These are phyloP conservation scores for Lontra canadensis DNA, from an alignment of 2,113 vertebrate genomes.

Conservation along the genomic window DNA sequence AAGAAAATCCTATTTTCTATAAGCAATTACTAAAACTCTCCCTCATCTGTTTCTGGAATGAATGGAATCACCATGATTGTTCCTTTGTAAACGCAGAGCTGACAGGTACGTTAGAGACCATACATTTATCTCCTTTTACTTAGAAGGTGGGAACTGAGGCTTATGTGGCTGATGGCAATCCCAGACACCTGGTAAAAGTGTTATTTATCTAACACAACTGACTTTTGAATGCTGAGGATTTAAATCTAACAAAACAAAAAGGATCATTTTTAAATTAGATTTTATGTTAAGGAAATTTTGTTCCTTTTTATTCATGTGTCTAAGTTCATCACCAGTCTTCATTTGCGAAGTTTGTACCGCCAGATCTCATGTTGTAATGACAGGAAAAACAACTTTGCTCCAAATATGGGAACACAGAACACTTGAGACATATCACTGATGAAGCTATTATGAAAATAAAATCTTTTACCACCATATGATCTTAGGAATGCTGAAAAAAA, in stretches of 20 bases:
- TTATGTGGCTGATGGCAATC: accelerated
- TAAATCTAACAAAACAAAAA: background rate
- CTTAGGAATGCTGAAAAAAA: background rate
- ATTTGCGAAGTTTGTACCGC: background rate
- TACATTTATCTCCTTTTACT: background rate
- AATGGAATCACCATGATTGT: background rate
- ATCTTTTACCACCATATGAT: background rate
- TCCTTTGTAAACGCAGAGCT: background rate
- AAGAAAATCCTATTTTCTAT: too few species aligned
- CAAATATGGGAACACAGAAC: background rate
- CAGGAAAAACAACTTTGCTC: background rate
- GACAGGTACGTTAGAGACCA: background rate
- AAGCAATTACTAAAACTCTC: too few species aligned
- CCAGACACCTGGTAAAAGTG: background rate
- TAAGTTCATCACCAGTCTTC: background rate
- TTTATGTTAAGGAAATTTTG: background rate
- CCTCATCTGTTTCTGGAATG: background rate
- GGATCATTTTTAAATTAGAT: background rate
- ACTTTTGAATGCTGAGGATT: background rate
- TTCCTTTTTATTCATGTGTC: background rate
- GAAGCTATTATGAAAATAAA: background rate
- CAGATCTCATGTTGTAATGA: background rate
- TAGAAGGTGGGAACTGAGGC: background rate
- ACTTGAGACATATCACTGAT: background rate
- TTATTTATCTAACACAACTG: background rate